Evolutionary conservation across 2,888 invertebrate genomes (phyloP), one percentile per base, ranked within the genome.

Genomic region (Volucella zonaria): DNA sequence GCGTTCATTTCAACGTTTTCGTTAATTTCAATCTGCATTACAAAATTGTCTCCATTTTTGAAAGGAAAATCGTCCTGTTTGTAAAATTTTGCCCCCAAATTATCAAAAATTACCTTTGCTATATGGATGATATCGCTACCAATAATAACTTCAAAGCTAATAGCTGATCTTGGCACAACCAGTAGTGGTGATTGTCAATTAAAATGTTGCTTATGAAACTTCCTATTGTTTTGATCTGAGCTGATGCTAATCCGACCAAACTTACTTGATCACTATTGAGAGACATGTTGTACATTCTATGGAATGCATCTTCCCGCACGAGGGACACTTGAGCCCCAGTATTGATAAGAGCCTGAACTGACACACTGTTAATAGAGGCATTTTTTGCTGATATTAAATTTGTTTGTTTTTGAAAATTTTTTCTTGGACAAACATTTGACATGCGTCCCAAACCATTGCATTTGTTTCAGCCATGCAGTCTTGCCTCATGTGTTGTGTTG

Each of bases 241-340:
- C n/a, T n/a, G n/a, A n/a, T n/a, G n/a, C n/a, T n/a, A n/a, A n/a
- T n/a, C n/a, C n/a, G n/a, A n/a, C n/a, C n/a, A n/a, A n/a, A n/a
- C n/a, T 23, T 23, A 23, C 3, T 23, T 23, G 3, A 3, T 3
- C 1, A 23, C 0, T 15, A 23, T 54, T 10, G 14, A 40, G 8
- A 58, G 2, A 11, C 14, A 1, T 49, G 45, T 12, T 47, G 14
- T 42, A 18, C 23, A 51, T n/a, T 8, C 42, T 59, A 15, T 12
- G 8, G 14, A 51, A 67, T 12, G 43, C n/a, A n/a, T n/a, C n/a
- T n/a, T n/a, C n/a, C n/a, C n/a, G n/a, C n/a, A n/a, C n/a, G n/a
- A n/a, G n/a, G n/a, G n/a, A 59, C 1, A 59, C 42, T 14, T 74
- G 58, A 11, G 71, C 71, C 10, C 81, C 76, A n/a, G 64, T 75